Percentiles rank a stretch among this genome's conserved stretches.
phyloP scores from a whole-genome alignment of 1,140 invertebrate species.

The Tetramorium alpestre region DNA sequence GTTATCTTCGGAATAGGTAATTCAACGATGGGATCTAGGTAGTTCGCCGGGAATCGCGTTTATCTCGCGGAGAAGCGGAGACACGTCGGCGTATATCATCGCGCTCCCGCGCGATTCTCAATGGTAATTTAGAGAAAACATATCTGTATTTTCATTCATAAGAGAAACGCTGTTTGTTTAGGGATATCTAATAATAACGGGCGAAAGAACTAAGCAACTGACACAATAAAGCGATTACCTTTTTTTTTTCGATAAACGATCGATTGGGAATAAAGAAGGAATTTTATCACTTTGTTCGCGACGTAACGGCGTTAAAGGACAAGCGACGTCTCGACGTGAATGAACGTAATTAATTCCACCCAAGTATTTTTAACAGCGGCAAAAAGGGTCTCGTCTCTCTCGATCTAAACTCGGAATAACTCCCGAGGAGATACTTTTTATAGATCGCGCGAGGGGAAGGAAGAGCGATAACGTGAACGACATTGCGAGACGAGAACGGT shows the following conservation, averaged over 20 bases:
- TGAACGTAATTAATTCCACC: conserved; percentile 25
- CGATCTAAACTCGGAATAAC: conserved; percentile 33
- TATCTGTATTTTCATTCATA: not conserved
- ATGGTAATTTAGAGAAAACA: not conserved
- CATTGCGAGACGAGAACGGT: conserved; percentile 32
- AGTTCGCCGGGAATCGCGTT: conserved; percentile 8
- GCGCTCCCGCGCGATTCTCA: not conserved
- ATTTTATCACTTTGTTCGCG: not conserved
- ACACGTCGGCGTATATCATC: not conserved
- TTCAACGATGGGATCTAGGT: conserved; percentile 37
- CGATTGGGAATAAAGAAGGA: not conserved
- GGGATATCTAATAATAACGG: not conserved
- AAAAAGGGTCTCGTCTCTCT: conserved; percentile 10
- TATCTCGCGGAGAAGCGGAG: conserved; percentile 22
- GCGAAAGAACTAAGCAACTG: not conserved
- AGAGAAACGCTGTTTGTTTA: not conserved
- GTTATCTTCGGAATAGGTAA: conserved; percentile 33
- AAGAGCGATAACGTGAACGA: not conserved
- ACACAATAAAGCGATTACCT: not conserved
- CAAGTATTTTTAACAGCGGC: conserved; percentile 28
- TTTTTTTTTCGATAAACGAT: not conserved
- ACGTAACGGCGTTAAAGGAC: not conserved
- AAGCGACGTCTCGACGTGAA: not conserved
- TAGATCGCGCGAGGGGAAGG: not conserved
- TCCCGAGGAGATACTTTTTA: conserved; percentile 27